Base-by-base conservation (phyloP, 2,888 invertebrate genomes). In the Antheraea yamamai region DNA sequence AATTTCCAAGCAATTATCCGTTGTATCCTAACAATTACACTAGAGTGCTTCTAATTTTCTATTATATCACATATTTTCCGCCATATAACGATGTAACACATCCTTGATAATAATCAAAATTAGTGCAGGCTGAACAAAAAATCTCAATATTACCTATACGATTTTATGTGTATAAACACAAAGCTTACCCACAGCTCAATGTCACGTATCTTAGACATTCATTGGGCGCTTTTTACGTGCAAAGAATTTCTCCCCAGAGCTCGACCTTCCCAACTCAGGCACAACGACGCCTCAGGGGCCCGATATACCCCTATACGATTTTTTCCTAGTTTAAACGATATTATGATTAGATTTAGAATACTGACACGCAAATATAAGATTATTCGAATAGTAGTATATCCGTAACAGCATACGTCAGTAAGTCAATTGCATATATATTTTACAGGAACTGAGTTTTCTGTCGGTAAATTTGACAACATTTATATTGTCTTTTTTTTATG, bases 191-290 rank as follows among this genome's bases (percentile, higher is more conserved):
- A 75, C 74, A 75, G 61, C 74, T 72, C 72, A 51, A 58, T 75
- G 74, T 75, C 74, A 72, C 74, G 74, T 75, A 23, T 39, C 26
- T 35, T 23, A 75, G 72, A 61, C 39, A 58, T 73, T 75, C 72
- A 70, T 70, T 70, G 71, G 35, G 68, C 74, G 72, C 72, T 61
- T 74, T 74, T 61, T 72, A 75, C 75, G 73, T 73, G 75, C 73
- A 73, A 75, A 73, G 73, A 73, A 75, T 73, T 75, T 68, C 47
- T 73, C 73, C 72, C 73, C 26, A 68, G 73, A 73, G 66, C 68
- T 52, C 75, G 73, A 47, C 75, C 75, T 75, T 47, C 58, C 55
- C 58, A 73, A 61, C 39, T 39, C 39, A 10, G 52, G 55, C 30
- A 70, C 52, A 35, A 51, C 52, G 26, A 51, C 39, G 71, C n/a